These are phyloP conservation scores for Myotis pilosus DNA, from an alignment of 2,797 vertebrate species.

Conservation along the genomic window DNA sequence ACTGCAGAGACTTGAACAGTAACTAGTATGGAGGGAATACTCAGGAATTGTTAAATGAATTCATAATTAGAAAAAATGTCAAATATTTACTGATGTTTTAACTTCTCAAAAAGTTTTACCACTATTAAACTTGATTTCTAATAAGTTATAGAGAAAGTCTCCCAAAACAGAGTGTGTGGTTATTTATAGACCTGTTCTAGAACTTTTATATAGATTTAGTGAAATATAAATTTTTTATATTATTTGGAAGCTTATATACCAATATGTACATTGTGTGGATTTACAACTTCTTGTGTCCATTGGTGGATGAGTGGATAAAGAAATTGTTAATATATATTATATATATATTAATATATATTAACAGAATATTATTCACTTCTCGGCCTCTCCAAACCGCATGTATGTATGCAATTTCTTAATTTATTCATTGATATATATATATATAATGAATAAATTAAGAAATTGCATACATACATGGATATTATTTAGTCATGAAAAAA, in stretches of 20 bases:
- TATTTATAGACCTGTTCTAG: not conserved
- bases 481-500: not conserved
- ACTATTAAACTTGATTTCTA: not conserved
- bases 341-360: too few relatives aligned
- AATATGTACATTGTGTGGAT: not conserved
- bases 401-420: too few relatives aligned
- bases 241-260: not conserved
- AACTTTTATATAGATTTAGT: not conserved
- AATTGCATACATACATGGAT: not conserved
- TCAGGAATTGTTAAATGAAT: not conserved
- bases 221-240: not conserved
- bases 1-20: not conserved
- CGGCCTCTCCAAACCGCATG: too few relatives aligned
- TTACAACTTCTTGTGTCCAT: not conserved
- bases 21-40: not conserved
- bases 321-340: not conserved
- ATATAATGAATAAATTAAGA: not conserved
- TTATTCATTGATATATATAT: too few relatives aligned
- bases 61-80: not conserved
- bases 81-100: conserved; percentile 11
- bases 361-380: too few relatives aligned
- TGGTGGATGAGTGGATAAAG: not conserved
- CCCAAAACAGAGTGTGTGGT: not conserved
- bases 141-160: not conserved
- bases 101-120: not conserved